Evolutionary conservation across 2,888 invertebrate species (phyloP).

Genomic region (Lottia gigantea): DNA sequence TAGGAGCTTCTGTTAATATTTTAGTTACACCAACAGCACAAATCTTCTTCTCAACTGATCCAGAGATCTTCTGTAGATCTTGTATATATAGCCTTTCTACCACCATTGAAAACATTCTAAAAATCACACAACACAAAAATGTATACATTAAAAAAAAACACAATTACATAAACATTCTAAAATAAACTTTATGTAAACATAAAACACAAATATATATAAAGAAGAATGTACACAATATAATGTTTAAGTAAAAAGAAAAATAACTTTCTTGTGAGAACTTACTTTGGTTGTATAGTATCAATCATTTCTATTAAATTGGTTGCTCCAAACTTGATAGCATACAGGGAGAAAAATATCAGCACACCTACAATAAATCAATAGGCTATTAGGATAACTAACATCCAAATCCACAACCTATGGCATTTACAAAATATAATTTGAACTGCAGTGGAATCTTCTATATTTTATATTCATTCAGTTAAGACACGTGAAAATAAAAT

Average conservation of each 20-base stretch:
- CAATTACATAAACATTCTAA: neutral
- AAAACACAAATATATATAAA: no score
- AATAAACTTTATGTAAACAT: no score
- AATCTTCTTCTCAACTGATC: conserved; percentile 86
- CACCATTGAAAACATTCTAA: conserved; percentile 95
- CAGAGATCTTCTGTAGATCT: conserved; percentile 88
- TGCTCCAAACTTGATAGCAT: conserved; percentile 84
- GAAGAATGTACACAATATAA: no score
- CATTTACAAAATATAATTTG: no score
- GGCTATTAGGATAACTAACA: no score
- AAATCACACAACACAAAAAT: conserved; percentile 16
- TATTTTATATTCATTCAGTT: no score
- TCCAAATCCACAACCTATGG: no score
- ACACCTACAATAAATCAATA: conserved; percentile 72
- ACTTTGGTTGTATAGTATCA: conserved; percentile 88
- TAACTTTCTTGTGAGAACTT: conserved; percentile 52
- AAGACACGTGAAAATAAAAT: neutral
- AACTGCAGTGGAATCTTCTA: no score
- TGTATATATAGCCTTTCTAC: conserved; percentile 87
- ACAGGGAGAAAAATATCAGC: conserved; percentile 90
- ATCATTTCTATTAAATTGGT: conserved; percentile 80
- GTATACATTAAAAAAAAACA: neutral
- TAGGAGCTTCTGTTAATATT: conserved; percentile 82
- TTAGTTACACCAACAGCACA: conserved; percentile 90
- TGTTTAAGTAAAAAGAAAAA: neutral